phyloP scores from a whole-genome alignment of 2,888 invertebrate genomes.

The Diplolepis rosae region DNA sequence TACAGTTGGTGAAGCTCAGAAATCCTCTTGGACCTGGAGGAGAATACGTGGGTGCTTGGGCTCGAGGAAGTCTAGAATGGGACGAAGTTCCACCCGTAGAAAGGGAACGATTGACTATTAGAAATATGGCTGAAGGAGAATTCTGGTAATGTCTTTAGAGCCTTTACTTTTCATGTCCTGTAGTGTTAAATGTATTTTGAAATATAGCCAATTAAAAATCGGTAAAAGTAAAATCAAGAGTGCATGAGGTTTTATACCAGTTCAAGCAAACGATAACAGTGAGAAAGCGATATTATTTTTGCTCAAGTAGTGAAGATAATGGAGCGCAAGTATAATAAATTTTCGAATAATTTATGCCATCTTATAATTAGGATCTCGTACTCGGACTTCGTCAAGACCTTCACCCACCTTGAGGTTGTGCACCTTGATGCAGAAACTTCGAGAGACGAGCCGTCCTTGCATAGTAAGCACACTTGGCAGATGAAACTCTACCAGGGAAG shows the following conservation, averaged over 20 bases:
- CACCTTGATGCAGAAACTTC: slow-evolving; percentile 92
- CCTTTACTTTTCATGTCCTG: slow-evolving; percentile 35
- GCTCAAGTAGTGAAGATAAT: neutral
- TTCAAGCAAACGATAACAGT: slow-evolving; percentile 2
- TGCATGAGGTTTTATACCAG: neutral
- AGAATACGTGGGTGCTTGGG: slow-evolving; percentile 84
- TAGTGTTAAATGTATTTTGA: neutral
- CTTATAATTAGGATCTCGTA: slow-evolving; percentile 82
- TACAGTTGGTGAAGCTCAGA: slow-evolving; percentile 82
- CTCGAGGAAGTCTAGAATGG: slow-evolving; percentile 83
- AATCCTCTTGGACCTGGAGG: slow-evolving; percentile 80
- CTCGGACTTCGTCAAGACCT: slow-evolving; percentile 87
- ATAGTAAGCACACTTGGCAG: slow-evolving; percentile 88
- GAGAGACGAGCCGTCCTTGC: slow-evolving; percentile 86
- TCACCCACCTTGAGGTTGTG: slow-evolving; percentile 88
- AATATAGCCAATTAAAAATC: neutral
- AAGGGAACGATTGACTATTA: slow-evolving; percentile 80
- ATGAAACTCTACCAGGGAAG: slow-evolving; percentile 90
- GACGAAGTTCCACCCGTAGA: slow-evolving; percentile 84
- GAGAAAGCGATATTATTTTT: neutral
- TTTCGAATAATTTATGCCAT: neutral
- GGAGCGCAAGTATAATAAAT: neutral
- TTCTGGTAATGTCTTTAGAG: slow-evolving; percentile 78
- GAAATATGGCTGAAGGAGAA: slow-evolving; percentile 81
- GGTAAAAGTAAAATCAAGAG: neutral